phyloP scores from a whole-genome alignment of 2,797 vertebrate genomes.

The Delichon dasypus region DNA sequence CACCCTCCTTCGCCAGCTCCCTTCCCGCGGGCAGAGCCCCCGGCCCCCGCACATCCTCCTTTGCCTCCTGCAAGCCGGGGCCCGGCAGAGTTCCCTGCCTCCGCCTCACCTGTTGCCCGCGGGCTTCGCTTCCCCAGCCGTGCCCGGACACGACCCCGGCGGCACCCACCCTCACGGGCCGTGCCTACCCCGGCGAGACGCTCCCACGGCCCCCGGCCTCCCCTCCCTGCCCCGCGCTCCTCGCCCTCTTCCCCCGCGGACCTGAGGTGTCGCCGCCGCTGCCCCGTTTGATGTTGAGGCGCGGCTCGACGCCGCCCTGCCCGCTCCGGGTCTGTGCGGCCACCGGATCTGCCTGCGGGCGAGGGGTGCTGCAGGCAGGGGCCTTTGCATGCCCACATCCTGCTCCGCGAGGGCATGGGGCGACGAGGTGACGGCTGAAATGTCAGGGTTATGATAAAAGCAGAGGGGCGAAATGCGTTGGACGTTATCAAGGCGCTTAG shows the following conservation, averaged over 20 bases:
- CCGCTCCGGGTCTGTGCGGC: neutral
- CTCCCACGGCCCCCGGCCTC: neutral
- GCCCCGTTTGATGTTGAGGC: slow-evolving; percentile 22
- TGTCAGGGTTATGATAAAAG: neutral
- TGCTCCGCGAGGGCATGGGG: neutral
- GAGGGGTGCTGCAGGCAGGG: neutral
- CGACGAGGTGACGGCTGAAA: neutral
- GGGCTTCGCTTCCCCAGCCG: slow-evolving; percentile 4
- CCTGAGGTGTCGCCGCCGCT: neutral
- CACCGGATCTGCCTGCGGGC: neutral
- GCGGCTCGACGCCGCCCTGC: slow-evolving; percentile 1
- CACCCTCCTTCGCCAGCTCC: neutral
- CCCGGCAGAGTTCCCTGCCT: neutral
- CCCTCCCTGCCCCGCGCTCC: neutral
- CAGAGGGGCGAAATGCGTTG: neutral
- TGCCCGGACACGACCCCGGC: slow-evolving; percentile 31
- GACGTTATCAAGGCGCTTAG: neutral
- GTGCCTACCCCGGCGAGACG: neutral
- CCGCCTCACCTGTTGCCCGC: neutral
- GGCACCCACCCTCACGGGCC: neutral
- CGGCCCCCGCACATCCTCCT: neutral
- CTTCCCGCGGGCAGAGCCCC: neutral
- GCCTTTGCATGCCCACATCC: slow-evolving; percentile 14
- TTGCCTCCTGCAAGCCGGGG: neutral
- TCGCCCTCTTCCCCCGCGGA: neutral